Percentiles rank a stretch among this genome's conserved stretches.
Evolutionary conservation across 1,140 invertebrate species (phyloP).

Genomic region (Panagrolaimus sp.): DNA sequence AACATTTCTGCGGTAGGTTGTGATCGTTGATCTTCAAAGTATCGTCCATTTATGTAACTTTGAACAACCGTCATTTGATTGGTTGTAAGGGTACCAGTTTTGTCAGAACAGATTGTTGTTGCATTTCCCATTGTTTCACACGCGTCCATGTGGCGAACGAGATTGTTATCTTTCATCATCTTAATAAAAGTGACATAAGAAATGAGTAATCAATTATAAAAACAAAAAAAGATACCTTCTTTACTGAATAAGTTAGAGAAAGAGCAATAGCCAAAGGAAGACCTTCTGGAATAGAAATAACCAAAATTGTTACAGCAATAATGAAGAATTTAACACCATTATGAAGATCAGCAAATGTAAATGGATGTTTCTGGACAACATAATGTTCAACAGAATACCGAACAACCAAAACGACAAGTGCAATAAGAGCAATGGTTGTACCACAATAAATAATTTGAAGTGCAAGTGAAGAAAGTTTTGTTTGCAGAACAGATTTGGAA

Average conservation of each 20-base stretch:
- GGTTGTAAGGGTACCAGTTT: slow-evolving; percentile 51
- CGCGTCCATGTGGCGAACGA: slow-evolving; percentile 57
- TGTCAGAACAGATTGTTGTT: slow-evolving; percentile 57
- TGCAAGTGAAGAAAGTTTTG: slow-evolving; percentile 55
- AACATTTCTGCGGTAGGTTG: neutral
- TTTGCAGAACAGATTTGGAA: slow-evolving; percentile 58
- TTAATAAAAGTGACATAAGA: slow-evolving; percentile 19
- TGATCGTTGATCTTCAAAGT: neutral
- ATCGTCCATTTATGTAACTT: slow-evolving; percentile 40
- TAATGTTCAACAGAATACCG: slow-evolving; percentile 54
- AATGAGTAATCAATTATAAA: neutral
- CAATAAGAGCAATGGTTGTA: slow-evolving; percentile 44
- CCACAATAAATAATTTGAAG: slow-evolving; percentile 58
- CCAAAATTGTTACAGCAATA: slow-evolving; percentile 45
- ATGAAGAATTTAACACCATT: slow-evolving; percentile 43
- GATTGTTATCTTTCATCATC: slow-evolving; percentile 59
- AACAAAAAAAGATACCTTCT: slow-evolving; percentile 43
- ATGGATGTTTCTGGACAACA: slow-evolving; percentile 29
- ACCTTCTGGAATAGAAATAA: slow-evolving; percentile 49
- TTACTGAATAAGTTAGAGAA: slow-evolving; percentile 59
- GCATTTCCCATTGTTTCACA: slow-evolving; percentile 60
- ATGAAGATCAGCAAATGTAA: slow-evolving; percentile 27
- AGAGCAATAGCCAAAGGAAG: slow-evolving; percentile 57
- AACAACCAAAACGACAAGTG: slow-evolving; percentile 53
- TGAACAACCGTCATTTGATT: slow-evolving; percentile 53